Percentiles rank a stretch among this genome's conserved stretches.
These are phyloP conservation scores for Triops cancriformis DNA, from an alignment of 1,140 invertebrate species.

Conservation along the genomic window DNA sequence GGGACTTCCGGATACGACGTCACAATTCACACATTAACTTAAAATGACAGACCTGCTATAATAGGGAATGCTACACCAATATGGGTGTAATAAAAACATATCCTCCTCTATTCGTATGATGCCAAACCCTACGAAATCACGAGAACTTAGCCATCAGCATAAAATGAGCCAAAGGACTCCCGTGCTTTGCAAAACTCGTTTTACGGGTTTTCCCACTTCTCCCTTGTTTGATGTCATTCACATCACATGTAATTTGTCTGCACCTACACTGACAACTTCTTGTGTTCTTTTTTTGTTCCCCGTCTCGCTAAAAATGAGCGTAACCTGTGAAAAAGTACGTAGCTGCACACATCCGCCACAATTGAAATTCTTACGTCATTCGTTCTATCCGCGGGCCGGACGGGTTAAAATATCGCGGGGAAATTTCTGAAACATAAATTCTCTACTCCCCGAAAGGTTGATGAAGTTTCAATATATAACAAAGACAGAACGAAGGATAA, in stretches of 20 bases:
- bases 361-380: not conserved
- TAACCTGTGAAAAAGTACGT: not conserved
- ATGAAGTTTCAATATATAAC: not conserved
- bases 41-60: too few species aligned
- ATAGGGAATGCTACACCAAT: too few species aligned
- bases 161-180: too few species aligned
- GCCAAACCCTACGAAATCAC: too few species aligned
- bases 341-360: not conserved
- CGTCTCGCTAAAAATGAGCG: not conserved
- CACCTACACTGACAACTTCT: not conserved
- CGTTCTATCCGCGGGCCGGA: not conserved
- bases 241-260: not conserved
- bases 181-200: not conserved
- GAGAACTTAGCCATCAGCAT: too few species aligned
- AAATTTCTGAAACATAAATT: not conserved
- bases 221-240: not conserved
- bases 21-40: too few species aligned
- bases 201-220: not conserved
- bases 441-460: not conserved
- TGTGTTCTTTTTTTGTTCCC: not conserved
- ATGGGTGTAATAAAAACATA: too few species aligned
- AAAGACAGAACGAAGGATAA: not conserved
- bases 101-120: too few species aligned
- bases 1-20: too few species aligned
- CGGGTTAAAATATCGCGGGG: not conserved